A percentile compares a stretch with the other conserved stretches of the same genome.
phyloP scores from a whole-genome alignment of 2,797 vertebrate genomes.

The Dendrocincla fuliginosa region DNA sequence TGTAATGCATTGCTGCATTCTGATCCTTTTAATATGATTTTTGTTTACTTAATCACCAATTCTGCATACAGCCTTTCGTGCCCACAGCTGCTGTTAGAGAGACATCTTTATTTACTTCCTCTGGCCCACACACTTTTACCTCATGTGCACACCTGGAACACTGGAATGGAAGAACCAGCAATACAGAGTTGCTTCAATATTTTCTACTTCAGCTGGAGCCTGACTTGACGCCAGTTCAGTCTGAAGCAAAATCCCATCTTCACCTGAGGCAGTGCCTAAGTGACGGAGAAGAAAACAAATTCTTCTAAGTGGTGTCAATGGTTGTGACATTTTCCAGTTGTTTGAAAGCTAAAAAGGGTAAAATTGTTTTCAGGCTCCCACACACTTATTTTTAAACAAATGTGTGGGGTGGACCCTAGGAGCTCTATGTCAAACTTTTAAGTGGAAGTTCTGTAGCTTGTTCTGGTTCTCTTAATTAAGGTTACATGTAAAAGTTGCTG shows the following conservation, averaged over 20 bases:
- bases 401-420: not conserved
- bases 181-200: not conserved
- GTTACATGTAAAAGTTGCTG: not conserved
- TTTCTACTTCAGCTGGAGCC: not conserved
- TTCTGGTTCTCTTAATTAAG: slow-evolving; percentile 5
- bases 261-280: not conserved
- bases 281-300: not conserved
- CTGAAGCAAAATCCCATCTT: slow-evolving; percentile 2
- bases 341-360: slow-evolving; percentile 34
- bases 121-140: not conserved
- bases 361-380: not conserved
- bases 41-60: not conserved
- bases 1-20: not conserved
- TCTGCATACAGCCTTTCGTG: not conserved
- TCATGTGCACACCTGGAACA: not conserved
- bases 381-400: not conserved
- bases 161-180: not conserved
- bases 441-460: not conserved
- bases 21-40: not conserved
- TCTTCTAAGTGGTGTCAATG: not conserved
- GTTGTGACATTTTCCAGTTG: slow-evolving; percentile 45
- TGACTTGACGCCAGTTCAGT: not conserved
- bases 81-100: not conserved
- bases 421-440: not conserved
- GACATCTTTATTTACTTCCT: not conserved